Evolutionary conservation across 2,888 invertebrate genomes (phyloP), one percentile per base, ranked within the genome.

Genomic region (Cryptops parisi): DNA sequence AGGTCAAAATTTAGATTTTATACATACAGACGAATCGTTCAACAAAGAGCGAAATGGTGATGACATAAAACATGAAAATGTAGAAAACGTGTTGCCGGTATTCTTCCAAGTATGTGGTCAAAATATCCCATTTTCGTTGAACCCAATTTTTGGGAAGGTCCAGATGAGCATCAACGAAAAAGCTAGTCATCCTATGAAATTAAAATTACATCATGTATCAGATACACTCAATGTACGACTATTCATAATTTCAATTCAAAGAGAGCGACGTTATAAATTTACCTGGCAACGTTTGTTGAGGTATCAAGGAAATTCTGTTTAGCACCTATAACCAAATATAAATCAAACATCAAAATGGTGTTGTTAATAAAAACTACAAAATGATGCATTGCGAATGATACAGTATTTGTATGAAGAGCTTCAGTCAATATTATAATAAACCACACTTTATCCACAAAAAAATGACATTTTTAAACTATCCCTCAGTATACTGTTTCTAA

Each of bases 71-170:
- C 5, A 94, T 76, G 68, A 94, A 90, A 27, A 96, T 72, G 67
- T 93, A 93, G 68, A 93, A 91, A 57, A 94, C 91, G 65, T 94
- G 93, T 64, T 94, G 94, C 15, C 94, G 76, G 68, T 96, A 91
- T 67, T 94, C 93, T 72, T 96, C 94, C 55, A 96, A 72, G 67
- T 88, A 93, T 0, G 94, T 93, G 2, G 86, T 85, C 24, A 89
- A 71, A 48, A 81, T 80, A 66, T 91, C 86, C 84, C 86, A 88
- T 68, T 87, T 84, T 55, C 82, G 75, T 24, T 80, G 72, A 2
- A 83, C 57, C 78, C 82, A 87, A 62, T 80, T 78, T 47, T 60
- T 74, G 9, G 78, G 75, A 62, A 76, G 76, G 63, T 84, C 84
- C 65, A 79, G 77, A 55, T 81, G 80, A 1, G 84, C 82, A 63